Evolutionary conservation across 1,140 invertebrate genomes (phyloP).

Genomic region (Saxidomus purpurata): DNA sequence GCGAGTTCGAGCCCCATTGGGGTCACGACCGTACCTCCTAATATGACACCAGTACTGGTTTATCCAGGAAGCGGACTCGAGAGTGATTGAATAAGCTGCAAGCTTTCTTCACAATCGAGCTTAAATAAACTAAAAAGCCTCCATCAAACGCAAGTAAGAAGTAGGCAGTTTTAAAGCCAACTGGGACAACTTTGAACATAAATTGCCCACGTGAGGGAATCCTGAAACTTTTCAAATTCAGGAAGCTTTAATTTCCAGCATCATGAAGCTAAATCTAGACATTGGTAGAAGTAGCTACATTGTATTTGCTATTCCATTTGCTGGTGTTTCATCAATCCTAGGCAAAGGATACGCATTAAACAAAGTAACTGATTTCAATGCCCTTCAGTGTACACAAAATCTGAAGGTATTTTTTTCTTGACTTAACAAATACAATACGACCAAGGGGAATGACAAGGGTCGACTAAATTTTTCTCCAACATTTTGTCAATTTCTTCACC

Average conservation of each 20-base stretch:
- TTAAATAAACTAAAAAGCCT: no score
- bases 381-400: slow-evolving; percentile 87
- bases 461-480: no score
- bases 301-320: slow-evolving; percentile 1
- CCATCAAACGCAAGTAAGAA: slow-evolving; percentile 76
- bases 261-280: slow-evolving; percentile 33
- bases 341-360: slow-evolving; percentile 46
- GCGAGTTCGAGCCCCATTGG: no score
- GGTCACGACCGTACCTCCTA: no score
- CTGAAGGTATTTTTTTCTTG: slow-evolving; percentile 84
- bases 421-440: slow-evolving; percentile 87
- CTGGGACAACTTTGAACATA: slow-evolving; percentile 69
- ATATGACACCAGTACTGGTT: no score
- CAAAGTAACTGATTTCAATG: slow-evolving; percentile 62
- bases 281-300: background rate
- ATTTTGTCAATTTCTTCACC: no score
- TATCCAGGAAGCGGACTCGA: no score
- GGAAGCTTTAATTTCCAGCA: slow-evolving; percentile 48
- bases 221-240: slow-evolving; percentile 45
- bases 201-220: slow-evolving; percentile 47
- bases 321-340: slow-evolving; percentile 35
- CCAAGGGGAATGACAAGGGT: no score
- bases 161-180: slow-evolving; percentile 66
- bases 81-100: no score
- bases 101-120: no score